These are phyloP conservation scores for Hirtodrosophila alboralis DNA, from an alignment of 2,888 invertebrate genomes.

Conservation along the genomic window DNA sequence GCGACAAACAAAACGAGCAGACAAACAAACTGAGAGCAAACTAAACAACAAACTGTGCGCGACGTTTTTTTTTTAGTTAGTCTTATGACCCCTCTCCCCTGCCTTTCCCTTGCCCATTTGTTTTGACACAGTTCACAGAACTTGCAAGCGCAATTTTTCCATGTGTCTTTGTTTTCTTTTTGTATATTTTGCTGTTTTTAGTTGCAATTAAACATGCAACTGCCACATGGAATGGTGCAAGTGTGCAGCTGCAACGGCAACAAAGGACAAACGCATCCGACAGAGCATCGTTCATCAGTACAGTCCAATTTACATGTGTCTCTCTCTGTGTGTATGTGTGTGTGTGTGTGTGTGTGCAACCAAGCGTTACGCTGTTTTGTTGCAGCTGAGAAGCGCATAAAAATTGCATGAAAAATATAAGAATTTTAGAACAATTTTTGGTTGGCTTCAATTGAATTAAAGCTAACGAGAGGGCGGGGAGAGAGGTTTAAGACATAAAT, in stretches of 20 bases:
- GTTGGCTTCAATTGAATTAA: slow-evolving; percentile 46
- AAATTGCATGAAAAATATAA: slow-evolving; percentile 34
- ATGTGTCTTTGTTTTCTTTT: slow-evolving; percentile 26
- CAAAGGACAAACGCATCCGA: slow-evolving; percentile 28
- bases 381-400: slow-evolving; percentile 20
- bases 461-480: slow-evolving; percentile 8
- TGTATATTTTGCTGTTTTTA: slow-evolving; percentile 61
- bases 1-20: slow-evolving; percentile 52
- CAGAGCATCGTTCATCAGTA: slow-evolving; percentile 67
- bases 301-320: slow-evolving; percentile 63
- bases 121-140: slow-evolving; percentile 74
- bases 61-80: slow-evolving; percentile 14
- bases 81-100: no score
- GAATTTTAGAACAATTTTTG: slow-evolving; percentile 36
- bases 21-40: slow-evolving; percentile 56
- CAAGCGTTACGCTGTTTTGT: slow-evolving; percentile 16
- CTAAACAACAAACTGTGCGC: slow-evolving; percentile 61
- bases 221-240: slow-evolving; percentile 51
- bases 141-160: slow-evolving; percentile 55
- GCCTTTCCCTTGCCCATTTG: slow-evolving; percentile 12
- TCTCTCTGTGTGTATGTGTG: neutral
- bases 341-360: slow-evolving; percentile 7
- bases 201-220: slow-evolving; percentile 79
- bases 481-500: no score
- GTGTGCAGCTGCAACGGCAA: slow-evolving; percentile 38